These are phyloP conservation scores for Diarsia mendica DNA, from an alignment of 2,888 invertebrate genomes.

Conservation along the genomic window DNA sequence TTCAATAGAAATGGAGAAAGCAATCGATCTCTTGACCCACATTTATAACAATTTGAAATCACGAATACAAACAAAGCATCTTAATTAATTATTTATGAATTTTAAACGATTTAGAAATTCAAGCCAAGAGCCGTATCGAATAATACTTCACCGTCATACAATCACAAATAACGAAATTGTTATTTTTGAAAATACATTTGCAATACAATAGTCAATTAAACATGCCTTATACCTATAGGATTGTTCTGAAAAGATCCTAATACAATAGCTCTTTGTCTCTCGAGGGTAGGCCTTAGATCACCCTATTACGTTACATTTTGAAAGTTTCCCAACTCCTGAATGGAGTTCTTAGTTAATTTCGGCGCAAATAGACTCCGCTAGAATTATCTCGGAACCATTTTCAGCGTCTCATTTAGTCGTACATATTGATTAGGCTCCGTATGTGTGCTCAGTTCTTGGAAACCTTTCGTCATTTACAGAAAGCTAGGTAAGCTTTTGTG, in stretches of 20 bases:
- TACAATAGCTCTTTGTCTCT: slow-evolving; percentile 80
- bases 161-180: slow-evolving; percentile 25
- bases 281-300: slow-evolving; percentile 64
- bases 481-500: not conserved
- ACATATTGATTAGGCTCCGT: slow-evolving; percentile 46
- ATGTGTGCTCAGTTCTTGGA: slow-evolving; percentile 6
- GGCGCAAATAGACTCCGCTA: slow-evolving; percentile 77
- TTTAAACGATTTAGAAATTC: slow-evolving; percentile 18
- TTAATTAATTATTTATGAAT: slow-evolving; percentile 17
- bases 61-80: slow-evolving; percentile 4
- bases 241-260: slow-evolving; percentile 67
- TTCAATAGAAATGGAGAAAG: not conserved
- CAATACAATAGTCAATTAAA: slow-evolving; percentile 67
- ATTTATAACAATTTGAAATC: not conserved
- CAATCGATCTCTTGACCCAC: not conserved
- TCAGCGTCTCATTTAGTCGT: slow-evolving; percentile 51
- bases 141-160: slow-evolving; percentile 23
- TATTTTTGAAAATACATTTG: slow-evolving; percentile 50
- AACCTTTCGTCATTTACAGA: not conserved
- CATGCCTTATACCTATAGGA: slow-evolving; percentile 73
- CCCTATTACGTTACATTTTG: slow-evolving; percentile 81
- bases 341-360: slow-evolving; percentile 83
- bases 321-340: slow-evolving; percentile 82
- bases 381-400: slow-evolving; percentile 63
- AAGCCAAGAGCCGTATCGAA: slow-evolving; percentile 1